phyloP scores from a whole-genome alignment of 2,797 vertebrate species.

The Sebastolobus altivelis region DNA sequence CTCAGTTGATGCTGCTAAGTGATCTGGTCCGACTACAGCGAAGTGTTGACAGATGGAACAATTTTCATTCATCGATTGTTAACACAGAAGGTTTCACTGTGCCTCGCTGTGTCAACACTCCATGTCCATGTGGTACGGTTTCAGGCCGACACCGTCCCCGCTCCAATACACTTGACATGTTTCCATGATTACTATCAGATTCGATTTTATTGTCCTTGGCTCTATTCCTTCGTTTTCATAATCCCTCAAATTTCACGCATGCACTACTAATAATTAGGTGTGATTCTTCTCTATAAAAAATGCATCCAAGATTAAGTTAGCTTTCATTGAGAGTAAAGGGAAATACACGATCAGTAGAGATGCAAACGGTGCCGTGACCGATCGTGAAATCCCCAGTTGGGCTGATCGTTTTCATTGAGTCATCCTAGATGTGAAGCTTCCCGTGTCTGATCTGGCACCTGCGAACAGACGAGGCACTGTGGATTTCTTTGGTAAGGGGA shows the following conservation, averaged over 20 bases:
- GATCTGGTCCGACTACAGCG: conserved; percentile 26
- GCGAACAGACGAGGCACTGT: not conserved
- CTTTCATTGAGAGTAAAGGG: conserved; percentile 21
- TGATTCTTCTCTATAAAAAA: conserved; percentile 12
- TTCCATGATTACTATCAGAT: conserved; percentile 65
- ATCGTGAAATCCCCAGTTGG: conserved; percentile 7
- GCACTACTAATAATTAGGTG: conserved; percentile 22
- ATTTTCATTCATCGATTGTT: conserved; percentile 47
- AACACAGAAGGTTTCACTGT: conserved; percentile 29
- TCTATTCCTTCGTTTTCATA: conserved; percentile 35
- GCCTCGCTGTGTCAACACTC: conserved; percentile 49
- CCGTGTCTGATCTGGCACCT: conserved; percentile 42
- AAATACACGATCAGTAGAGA: conserved; percentile 1
- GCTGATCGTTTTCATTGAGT: conserved; percentile 20
- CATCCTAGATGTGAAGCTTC: conserved; percentile 13
- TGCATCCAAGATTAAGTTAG: conserved; percentile 14
- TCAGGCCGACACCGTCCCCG: conserved; percentile 41
- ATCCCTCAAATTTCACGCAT: conserved; percentile 33
- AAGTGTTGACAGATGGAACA: conserved; percentile 56
- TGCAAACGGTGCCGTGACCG: conserved; percentile 7
- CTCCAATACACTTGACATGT: conserved; percentile 37
- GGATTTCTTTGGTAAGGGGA: conserved; percentile 24
- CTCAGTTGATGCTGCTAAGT: conserved; percentile 20
- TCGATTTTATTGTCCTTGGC: conserved; percentile 70
- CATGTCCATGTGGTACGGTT: conserved; percentile 58